Evolutionary conservation across 2,113 vertebrate genomes (phyloP).

Genomic region (Pogona vitticeps): DNA sequence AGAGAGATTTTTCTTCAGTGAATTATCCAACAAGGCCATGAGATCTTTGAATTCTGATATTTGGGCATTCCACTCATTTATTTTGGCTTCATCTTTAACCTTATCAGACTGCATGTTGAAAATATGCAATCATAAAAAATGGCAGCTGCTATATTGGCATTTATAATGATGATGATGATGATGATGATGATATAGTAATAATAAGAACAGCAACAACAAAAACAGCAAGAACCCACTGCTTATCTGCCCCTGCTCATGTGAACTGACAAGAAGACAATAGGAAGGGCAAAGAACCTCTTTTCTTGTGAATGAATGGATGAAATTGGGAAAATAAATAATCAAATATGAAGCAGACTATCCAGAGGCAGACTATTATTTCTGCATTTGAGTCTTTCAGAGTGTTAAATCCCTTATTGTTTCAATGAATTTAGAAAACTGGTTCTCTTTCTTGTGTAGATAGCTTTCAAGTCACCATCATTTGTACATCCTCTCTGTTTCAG

Average conservation of each 20-base stretch:
- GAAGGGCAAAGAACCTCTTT: constrained; percentile 21
- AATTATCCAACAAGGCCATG: constrained; percentile 28
- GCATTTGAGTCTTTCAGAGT: constrained; percentile 16
- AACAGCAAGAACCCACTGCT: not conserved
- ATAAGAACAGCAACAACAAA: not conserved
- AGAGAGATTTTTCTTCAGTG: constrained; percentile 12
- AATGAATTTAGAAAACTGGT: not conserved
- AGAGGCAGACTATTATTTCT: not conserved
- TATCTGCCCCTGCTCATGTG: constrained; percentile 16
- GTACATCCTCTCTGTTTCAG: not conserved
- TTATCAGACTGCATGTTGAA: constrained; percentile 42
- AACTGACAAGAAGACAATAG: not conserved
- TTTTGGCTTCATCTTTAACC: constrained; percentile 24
- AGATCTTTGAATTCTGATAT: constrained; percentile 29
- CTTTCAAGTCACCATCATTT: not conserved
- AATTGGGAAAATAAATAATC: constrained; percentile 22
- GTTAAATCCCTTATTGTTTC: constrained; percentile 11
- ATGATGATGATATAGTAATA: too few species aligned
- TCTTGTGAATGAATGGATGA: constrained; percentile 13
- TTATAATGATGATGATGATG: too few species aligned
- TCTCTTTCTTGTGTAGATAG: not conserved
- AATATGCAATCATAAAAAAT: constrained; percentile 19
- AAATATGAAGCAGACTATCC: not conserved
- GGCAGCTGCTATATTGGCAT: not conserved
- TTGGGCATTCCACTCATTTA: not conserved